Percentiles rank a stretch among this genome's conserved stretches.
Evolutionary conservation across 2,113 vertebrate genomes (phyloP).

Genomic region (Gasterosteus nipponicus): DNA sequence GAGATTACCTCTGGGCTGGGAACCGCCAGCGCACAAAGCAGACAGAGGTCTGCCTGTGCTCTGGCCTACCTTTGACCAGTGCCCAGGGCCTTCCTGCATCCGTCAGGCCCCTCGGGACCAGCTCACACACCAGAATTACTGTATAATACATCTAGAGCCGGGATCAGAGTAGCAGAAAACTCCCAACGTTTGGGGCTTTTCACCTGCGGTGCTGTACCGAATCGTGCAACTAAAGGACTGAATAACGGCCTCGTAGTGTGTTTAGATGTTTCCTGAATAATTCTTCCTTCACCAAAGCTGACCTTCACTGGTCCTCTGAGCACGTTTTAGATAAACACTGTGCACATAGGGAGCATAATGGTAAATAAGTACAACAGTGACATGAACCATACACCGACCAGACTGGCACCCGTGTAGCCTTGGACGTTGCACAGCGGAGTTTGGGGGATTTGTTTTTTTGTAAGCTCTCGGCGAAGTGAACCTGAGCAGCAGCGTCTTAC

Average conservation of each 20-base stretch:
- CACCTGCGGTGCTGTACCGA: slow-evolving; percentile 38
- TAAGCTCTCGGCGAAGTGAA: slow-evolving; percentile 62
- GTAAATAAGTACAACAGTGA: slow-evolving; percentile 40
- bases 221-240: slow-evolving; percentile 28
- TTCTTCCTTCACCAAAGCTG: not conserved
- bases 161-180: slow-evolving; percentile 50
- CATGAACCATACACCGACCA: slow-evolving; percentile 26
- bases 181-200: slow-evolving; percentile 45
- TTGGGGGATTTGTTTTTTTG: slow-evolving; percentile 53
- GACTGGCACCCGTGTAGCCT: slow-evolving; percentile 9
- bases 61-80: slow-evolving; percentile 68
- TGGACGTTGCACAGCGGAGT: slow-evolving; percentile 30
- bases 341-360: not conserved
- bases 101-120: slow-evolving; percentile 47
- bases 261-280: slow-evolving; percentile 12
- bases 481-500: slow-evolving; percentile 70
- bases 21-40: slow-evolving; percentile 55
- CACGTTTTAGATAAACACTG: slow-evolving; percentile 18
- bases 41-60: slow-evolving; percentile 66
- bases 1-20: slow-evolving; percentile 73
- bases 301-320: slow-evolving; percentile 34
- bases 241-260: slow-evolving; percentile 24
- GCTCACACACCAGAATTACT: slow-evolving; percentile 42
- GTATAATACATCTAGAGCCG: slow-evolving; percentile 42
- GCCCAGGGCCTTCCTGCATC: slow-evolving; percentile 60